phyloP scores from a whole-genome alignment of 2,888 invertebrate genomes.

The Panopea generosa region DNA sequence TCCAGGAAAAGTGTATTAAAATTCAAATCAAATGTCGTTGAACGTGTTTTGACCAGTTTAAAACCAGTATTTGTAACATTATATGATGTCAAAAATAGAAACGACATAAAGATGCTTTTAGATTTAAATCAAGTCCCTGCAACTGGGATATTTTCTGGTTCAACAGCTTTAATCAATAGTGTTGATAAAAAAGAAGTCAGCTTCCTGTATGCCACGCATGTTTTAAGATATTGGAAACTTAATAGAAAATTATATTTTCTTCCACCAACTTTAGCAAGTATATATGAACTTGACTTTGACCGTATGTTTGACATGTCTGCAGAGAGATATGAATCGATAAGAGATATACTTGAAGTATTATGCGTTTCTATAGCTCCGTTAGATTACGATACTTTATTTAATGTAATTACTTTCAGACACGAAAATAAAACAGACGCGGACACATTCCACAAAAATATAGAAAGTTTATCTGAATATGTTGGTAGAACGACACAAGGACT shows the following conservation, averaged over 20 bases:
- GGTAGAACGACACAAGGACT: neutral
- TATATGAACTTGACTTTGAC: constrained; percentile 20
- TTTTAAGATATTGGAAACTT: neutral
- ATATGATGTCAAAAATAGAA: constrained; percentile 11
- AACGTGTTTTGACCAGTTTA: neutral
- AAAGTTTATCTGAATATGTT: neutral
- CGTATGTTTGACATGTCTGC: constrained; percentile 2
- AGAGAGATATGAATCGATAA: neutral
- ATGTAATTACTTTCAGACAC: neutral
- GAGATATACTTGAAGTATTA: constrained; percentile 4
- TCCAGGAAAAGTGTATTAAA: constrained; percentile 6
- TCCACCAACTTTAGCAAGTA: constrained; percentile 9
- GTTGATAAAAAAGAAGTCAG: constrained; percentile 6
- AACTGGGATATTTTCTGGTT: neutral
- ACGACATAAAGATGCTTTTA: constrained; percentile 10
- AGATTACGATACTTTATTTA: neutral
- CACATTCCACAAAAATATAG: neutral
- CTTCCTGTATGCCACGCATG: constrained; percentile 6
- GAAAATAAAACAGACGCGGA: neutral
- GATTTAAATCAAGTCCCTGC: neutral
- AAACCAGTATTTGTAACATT: neutral
- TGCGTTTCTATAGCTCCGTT: constrained; percentile 8
- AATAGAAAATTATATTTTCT: neutral
- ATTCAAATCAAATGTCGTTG: no score
- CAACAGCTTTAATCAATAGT: neutral